Percentiles rank a stretch among this genome's conserved stretches.
Evolutionary conservation across 1,140 invertebrate genomes (phyloP).

Genomic region (Panagrolaimus sp.): DNA sequence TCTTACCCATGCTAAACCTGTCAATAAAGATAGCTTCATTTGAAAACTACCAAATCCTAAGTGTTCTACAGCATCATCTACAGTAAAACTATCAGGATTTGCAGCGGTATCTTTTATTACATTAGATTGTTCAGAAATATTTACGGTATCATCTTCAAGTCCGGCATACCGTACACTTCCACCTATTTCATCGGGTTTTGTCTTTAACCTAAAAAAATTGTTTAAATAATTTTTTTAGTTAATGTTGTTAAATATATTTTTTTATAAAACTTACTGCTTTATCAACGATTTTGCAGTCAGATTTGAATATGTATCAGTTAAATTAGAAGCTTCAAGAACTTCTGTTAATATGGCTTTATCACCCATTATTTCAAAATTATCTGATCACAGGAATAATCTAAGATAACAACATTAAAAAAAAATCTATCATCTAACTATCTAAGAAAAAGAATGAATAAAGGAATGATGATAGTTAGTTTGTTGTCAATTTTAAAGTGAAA

Average conservation of each 20-base stretch:
- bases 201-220: slow-evolving; percentile 20
- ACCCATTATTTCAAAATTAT: slow-evolving; percentile 44
- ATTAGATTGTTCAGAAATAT: slow-evolving; percentile 23
- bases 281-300: slow-evolving; percentile 48
- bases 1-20: slow-evolving; percentile 62
- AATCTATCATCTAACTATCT: no score
- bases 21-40: slow-evolving; percentile 67
- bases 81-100: slow-evolving; percentile 77
- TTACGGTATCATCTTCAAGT: slow-evolving; percentile 27
- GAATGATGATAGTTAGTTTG: no score
- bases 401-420: background rate
- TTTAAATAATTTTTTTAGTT: slow-evolving; percentile 8
- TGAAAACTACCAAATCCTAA: slow-evolving; percentile 92
- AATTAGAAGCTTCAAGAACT: slow-evolving; percentile 51
- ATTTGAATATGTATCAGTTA: slow-evolving; percentile 52
- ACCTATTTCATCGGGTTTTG: slow-evolving; percentile 19
- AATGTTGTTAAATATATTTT: background rate
- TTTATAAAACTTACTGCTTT: slow-evolving; percentile 42
- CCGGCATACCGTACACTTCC: slow-evolving; percentile 35
- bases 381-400: background rate
- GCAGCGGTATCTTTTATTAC: background rate
- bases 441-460: no score
- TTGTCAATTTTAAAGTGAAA: no score
- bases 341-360: slow-evolving; percentile 54
- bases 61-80: slow-evolving; percentile 87